Evolutionary conservation across 2,113 vertebrate genomes (phyloP).

Genomic region (Dicaeum eximium): DNA sequence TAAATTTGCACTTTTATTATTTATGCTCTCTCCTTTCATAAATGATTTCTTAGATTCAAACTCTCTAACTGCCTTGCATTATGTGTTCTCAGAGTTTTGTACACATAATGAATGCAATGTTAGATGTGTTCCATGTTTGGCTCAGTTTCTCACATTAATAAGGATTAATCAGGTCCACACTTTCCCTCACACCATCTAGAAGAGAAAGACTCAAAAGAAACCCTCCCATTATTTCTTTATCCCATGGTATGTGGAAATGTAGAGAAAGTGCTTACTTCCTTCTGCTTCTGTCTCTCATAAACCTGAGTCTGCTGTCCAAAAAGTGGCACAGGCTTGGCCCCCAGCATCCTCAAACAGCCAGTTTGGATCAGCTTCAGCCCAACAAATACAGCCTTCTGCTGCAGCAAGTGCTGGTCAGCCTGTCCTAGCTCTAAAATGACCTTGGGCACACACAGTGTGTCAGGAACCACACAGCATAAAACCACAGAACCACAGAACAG

Average conservation of each 20-base stretch:
- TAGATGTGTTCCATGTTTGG: background rate
- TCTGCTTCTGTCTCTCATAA: background rate
- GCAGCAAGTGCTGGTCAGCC: background rate
- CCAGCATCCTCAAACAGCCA: background rate
- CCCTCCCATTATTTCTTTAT: background rate
- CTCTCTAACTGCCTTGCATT: background rate
- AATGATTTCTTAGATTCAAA: background rate
- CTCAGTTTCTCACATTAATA: background rate
- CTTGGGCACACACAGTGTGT: fast-evolving
- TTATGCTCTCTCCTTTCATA: background rate
- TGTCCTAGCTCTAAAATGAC: background rate
- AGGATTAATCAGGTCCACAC: background rate
- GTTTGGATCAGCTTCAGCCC: background rate
- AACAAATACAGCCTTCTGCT: background rate
- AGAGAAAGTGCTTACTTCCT: background rate
- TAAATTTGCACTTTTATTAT: background rate
- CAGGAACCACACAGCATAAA: background rate
- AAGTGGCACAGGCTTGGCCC: background rate
- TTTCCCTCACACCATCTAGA: background rate
- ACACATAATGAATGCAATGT: background rate
- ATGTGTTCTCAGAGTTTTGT: background rate
- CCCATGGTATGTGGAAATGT: background rate
- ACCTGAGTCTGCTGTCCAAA: background rate
- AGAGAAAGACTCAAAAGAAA: background rate
- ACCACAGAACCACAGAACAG: background rate